Base-by-base conservation (phyloP, 2,797 vertebrate species). In the Halcyon badia region DNA sequence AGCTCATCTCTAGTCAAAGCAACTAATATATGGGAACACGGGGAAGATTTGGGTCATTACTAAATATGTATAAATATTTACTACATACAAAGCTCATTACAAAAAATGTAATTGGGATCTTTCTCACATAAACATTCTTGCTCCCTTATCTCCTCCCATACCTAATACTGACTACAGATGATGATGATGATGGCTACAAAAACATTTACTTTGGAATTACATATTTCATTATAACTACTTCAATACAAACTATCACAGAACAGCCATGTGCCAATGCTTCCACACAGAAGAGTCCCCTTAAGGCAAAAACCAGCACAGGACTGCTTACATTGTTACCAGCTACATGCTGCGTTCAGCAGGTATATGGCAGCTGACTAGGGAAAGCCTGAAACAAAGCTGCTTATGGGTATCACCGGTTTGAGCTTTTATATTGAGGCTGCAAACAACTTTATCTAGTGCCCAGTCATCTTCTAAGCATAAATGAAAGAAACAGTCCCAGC, bases 331-430 rank as follows among this genome's bases (percentile, higher is more conserved):
- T 41, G 41, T 30, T 48, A 12, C 17, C 49, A 65, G 37, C 54
- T 26, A 19, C 1, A 1, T 0, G 1, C 26, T 3, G 3, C 3
- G 16, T 25, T 70, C 24, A 25, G 42, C 9, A 4, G 28, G 12
- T 5, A 2, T 13, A 14, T 3, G 10, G 28, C n/a, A 44, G 58
- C 39, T 62, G 25, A 11, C 20, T 10, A 25, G 44, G 17, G 58
- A 65, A 54, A 73, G n/a, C 77, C 51, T 42, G 41, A 52, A 84
- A 37, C 4, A 12, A 57, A 31, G 20, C 46, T 52, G 44, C 39
- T 31, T 39, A 10, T 6, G 16, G 13, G 20, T 62, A 71, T 33
- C 19, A 5, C 52, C 46, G 41, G 5, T 49, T 56, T 48, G 14
- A 60, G 64, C 7, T 16, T 39, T 25, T 54, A 35, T 28, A 10